Base-by-base conservation (phyloP, 23 tunicate species). In the Ciona savignyi region DNA sequence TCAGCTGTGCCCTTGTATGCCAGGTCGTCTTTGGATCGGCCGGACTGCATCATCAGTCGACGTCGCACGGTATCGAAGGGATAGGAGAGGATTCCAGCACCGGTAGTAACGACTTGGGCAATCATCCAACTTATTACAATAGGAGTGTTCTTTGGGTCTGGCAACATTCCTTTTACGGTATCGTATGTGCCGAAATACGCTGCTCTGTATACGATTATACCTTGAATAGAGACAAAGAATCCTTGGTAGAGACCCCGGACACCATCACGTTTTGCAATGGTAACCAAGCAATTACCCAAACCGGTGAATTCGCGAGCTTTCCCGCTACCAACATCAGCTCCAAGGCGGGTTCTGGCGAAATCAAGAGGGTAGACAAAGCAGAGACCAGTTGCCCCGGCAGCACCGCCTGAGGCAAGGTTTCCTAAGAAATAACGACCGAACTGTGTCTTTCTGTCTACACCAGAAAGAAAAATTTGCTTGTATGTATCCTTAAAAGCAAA, bases 401-500 rank as follows among this genome's bases (percentile, higher is more conserved):
- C 91, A 9, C 89, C 98, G 32, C 98, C 98, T 1, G 93, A 84
- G 9, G 97, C 97, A 2, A 91, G 76, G 70, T 83, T 91, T 20
- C 80, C 76, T 0, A 77, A 68, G 68, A 91, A 85, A 31, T 67
- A 65, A 19, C 72, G 68, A 76, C 97, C 77, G 56, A 91, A 85
- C 23, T 72, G 76, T 27, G 67, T 60, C 25, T 69, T 70, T 27
- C 63, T 69, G 33, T 80, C 68, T 32, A 60, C 78, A 42, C 65
- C 76, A 27, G 75, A 60, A 19, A 48, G 32, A 23, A 68, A 68
- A 60, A 74, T 4, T 33, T 77, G 71, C 56, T 80, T 71, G 72
- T 91, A 91, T 19, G 83, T 71, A 56, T 91, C 97, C 66, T 91
- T 91, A 76, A 91, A 91, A 6, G 97, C 97, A 63, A 91, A 91